Percentiles rank a stretch among this genome's conserved stretches.
phyloP scores from a whole-genome alignment of 2,888 invertebrate species.

The Ctenicera cuprea region DNA sequence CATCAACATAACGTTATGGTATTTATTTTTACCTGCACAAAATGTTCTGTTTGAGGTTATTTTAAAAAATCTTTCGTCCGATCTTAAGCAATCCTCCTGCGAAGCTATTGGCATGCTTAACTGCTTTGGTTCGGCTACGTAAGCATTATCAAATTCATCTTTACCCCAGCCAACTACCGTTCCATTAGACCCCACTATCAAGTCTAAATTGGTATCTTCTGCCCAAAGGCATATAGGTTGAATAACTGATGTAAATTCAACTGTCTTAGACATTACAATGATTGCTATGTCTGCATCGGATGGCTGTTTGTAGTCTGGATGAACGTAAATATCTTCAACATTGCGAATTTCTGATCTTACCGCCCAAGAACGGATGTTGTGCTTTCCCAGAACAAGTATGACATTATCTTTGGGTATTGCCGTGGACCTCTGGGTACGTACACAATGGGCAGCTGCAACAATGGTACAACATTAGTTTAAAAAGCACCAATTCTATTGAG shows the following conservation, averaged over 20 bases:
- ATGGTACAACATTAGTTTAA: not conserved
- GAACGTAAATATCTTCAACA: conserved; percentile 74
- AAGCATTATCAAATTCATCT: conserved; percentile 71
- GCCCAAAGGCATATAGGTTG: conserved; percentile 80
- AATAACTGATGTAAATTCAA: conserved; percentile 75
- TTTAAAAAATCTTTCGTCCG: conserved; percentile 67
- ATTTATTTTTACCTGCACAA: conserved; percentile 78
- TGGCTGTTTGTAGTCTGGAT: conserved; percentile 76
- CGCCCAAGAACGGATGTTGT: conserved; percentile 64
- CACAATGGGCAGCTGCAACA: conserved; percentile 67
- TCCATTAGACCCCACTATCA: conserved; percentile 68
- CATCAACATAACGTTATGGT: too few species aligned
- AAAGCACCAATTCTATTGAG: not conserved
- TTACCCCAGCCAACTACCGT: conserved; percentile 79
- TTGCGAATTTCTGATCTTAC: conserved; percentile 60
- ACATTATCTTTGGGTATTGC: conserved; percentile 62
- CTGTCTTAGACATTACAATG: conserved; percentile 73
- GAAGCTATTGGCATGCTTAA: conserved; percentile 75
- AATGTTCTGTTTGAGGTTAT: conserved; percentile 75
- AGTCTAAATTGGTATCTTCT: conserved; percentile 69
- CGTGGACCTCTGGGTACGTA: conserved; percentile 60
- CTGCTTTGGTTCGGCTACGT: conserved; percentile 74
- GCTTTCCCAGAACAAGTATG: conserved; percentile 65
- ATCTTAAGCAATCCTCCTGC: conserved; percentile 75
- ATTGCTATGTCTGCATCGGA: conserved; percentile 77